Percentiles rank a stretch among this genome's conserved stretches.
Evolutionary conservation across 2,797 vertebrate genomes (phyloP).

Genomic region (Acrocephalus scirpaceus): DNA sequence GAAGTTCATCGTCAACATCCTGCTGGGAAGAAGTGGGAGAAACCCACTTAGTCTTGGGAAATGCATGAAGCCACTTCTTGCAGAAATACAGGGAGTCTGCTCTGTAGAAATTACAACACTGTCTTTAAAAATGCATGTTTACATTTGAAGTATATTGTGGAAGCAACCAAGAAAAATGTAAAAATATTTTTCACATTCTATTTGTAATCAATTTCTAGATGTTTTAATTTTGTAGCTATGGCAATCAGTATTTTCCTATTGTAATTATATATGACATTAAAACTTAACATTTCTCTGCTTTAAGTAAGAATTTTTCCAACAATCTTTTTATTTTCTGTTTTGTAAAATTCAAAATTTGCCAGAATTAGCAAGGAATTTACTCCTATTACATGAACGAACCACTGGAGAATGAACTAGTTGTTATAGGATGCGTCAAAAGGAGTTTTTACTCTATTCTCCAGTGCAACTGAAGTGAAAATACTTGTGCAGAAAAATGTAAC

Average conservation of each 20-base stretch:
- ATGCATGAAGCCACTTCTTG: neutral
- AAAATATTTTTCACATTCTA: neutral
- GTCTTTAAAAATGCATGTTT: constrained; percentile 8
- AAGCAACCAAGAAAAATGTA: constrained; percentile 25
- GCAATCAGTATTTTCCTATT: constrained; percentile 2
- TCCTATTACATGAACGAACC: neutral
- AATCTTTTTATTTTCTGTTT: neutral
- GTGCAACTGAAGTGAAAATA: constrained; percentile 15
- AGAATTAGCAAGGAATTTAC: constrained; percentile 1
- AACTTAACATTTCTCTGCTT: constrained; percentile 15
- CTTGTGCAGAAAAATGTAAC: neutral
- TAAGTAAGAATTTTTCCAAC: neutral
- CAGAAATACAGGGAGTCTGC: neutral
- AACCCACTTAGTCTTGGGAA: constrained; percentile 11
- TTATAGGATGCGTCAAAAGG: neutral
- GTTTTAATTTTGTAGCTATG: neutral
- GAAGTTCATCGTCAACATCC: constrained; percentile 37
- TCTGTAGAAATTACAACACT: neutral
- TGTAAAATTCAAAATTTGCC: neutral
- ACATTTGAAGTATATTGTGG: constrained; percentile 3
- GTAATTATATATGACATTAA: constrained; percentile 15
- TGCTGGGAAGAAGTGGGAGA: constrained; percentile 25
- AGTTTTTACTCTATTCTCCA: neutral
- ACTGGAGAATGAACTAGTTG: neutral
- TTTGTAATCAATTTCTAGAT: neutral